Evolutionary conservation across 2,888 invertebrate species (phyloP), one percentile per base, ranked within the genome.

Genomic region (Campoplex capitator): DNA sequence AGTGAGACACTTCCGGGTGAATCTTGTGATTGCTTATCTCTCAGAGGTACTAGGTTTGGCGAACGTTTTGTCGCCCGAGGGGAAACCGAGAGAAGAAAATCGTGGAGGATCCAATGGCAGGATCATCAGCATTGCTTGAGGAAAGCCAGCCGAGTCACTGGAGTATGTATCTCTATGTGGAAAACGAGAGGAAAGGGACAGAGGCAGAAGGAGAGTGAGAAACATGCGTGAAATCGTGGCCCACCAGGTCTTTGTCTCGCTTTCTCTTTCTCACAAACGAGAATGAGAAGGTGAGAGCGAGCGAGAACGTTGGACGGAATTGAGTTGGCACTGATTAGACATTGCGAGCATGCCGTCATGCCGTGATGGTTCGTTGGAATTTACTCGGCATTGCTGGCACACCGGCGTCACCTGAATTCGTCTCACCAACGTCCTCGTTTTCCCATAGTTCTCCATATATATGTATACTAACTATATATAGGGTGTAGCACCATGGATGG

Each of bases 261-360:
- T 76, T 56, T 65, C 81, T 79, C 76, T 71, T 23, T 35, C 32
- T 23, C 51, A 38, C 18, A 62, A 45, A 48, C 28, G 7, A 58
- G 74, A 85, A 81, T 51, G 80, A 67, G 71, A 83, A 23, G 77
- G 76, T 67, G 81, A 56, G 83, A 67, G 38, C 3, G 73, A 42
- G 71, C 32, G 76, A 80, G 77, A 45, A 73, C 87, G 80, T 88
- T 91, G 84, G 84, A 84, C 81, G 84, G 93, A 93, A 93, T 93
- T 93, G 93, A 93, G 92, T 92, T 92, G 93, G 93, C 93, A 93
- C 93, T 93, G 93, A 93, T 93, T 93, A 93, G 93, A 93, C 93
- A 93, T 93, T 92, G 93, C 93, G 89, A 89, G 91, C 93, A 90
- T 93, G 91, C 93, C 93, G 91, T 91, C 91, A 90, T 92, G 92